A percentile compares a stretch with the other conserved stretches of the same genome.
Evolutionary conservation across 2,113 vertebrate genomes (phyloP).

Genomic region (Rhagologus leucostigma): DNA sequence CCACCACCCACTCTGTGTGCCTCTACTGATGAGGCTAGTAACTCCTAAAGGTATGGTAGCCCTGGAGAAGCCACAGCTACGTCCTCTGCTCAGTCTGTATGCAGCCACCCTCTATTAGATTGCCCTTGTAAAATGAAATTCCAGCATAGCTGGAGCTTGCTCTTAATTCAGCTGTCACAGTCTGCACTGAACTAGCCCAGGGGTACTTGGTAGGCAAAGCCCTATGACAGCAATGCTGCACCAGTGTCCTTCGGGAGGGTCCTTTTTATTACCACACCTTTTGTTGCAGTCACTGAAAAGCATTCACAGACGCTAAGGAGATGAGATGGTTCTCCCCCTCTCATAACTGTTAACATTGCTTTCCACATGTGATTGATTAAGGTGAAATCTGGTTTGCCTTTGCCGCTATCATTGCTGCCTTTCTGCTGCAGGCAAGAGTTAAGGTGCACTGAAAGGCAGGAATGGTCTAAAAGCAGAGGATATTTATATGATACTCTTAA

Average conservation of each 20-base stretch:
- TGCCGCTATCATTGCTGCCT: background rate
- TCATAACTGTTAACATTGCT: background rate
- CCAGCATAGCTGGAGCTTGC: background rate
- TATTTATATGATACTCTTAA: background rate
- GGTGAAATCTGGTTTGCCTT: constrained; percentile 42
- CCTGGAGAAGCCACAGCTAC: background rate
- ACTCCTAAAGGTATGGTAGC: background rate
- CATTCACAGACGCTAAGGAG: background rate
- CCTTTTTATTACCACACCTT: background rate
- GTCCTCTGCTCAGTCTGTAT: background rate
- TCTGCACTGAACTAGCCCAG: background rate
- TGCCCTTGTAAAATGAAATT: background rate
- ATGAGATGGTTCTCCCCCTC: background rate
- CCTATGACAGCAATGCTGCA: background rate
- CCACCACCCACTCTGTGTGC: background rate
- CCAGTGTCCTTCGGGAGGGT: background rate
- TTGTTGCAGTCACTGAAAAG: background rate
- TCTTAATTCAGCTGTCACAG: background rate
- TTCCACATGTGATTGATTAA: constrained; percentile 16
- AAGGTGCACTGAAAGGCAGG: background rate
- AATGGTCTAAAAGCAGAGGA: background rate
- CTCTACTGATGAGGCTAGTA: background rate
- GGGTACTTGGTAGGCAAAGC: background rate
- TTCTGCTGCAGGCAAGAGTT: constrained; percentile 8
- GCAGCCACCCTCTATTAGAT: background rate